Conservation (phyloP, 1,140 invertebrate genomes). For the Drosophila sulfurigaster region DNA sequence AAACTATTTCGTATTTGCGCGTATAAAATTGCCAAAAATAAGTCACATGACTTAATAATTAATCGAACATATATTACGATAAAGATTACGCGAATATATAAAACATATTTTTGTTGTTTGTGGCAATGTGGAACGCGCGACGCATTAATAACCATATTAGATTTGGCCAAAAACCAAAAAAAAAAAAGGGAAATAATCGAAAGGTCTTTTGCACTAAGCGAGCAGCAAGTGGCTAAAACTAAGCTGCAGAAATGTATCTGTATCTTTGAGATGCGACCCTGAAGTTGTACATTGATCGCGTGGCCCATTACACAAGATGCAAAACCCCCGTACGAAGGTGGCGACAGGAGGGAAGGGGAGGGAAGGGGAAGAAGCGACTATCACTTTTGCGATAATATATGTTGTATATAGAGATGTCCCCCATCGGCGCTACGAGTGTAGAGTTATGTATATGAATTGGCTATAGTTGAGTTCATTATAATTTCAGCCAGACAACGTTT, state of each 20-base stretch:
- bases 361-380: conserved; percentile 46
- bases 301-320: conserved; percentile 42
- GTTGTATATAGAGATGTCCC: conserved; percentile 34
- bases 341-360: conserved; percentile 20
- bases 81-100: no score
- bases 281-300: conserved; percentile 81
- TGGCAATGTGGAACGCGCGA: not conserved
- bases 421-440: conserved; percentile 12
- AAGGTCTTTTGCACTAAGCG: not conserved
- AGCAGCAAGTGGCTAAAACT: not conserved
- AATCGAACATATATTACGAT: no score
- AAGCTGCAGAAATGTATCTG: conserved; percentile 2
- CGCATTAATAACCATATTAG: conserved; percentile 37
- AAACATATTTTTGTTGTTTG: conserved; percentile 3
- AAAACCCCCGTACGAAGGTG: conserved; percentile 41
- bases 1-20: no score
- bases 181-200: conserved; percentile 26
- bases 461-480: conserved; percentile 68
- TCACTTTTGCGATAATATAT: conserved; percentile 67
- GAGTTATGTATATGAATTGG: conserved; percentile 53
- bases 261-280: conserved; percentile 60
- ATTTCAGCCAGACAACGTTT: conserved; percentile 71
- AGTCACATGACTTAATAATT: no score
- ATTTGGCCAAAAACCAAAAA: not conserved
- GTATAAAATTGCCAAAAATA: no score